Conservation (phyloP, 2,113 vertebrate species). For the Chlorocebus sabaeus region DNA sequence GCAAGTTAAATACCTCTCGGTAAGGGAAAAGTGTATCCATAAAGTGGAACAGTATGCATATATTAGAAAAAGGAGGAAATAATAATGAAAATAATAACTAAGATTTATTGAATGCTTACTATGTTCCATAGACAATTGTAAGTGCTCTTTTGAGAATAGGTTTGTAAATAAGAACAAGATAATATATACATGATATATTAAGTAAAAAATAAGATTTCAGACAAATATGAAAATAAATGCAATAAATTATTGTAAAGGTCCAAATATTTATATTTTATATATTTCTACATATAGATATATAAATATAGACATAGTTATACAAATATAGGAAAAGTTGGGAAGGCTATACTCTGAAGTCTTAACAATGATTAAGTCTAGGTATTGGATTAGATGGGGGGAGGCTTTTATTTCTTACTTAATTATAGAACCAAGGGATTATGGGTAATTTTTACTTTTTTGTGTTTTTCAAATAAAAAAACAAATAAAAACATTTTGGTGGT, state of each 20-base stretch:
- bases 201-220: constrained; percentile 5
- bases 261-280: neutral
- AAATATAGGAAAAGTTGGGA: neutral
- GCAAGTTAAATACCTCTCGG: neutral
- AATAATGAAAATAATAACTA: neutral
- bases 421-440: neutral
- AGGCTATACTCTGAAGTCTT: neutral
- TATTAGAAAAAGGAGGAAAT: neutral
- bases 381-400: neutral
- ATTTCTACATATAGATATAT: neutral
- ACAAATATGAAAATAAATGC: neutral
- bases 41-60: neutral
- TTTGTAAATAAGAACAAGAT: constrained; percentile 8
- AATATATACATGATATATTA: neutral
- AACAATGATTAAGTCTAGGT: neutral
- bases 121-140: neutral
- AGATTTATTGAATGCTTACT: neutral
- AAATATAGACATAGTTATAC: neutral
- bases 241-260: constrained; percentile 7
- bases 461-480: neutral
- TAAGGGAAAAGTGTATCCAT: neutral
- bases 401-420: neutral
- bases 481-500: neutral
- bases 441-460: neutral
- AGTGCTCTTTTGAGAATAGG: neutral